Conservation (phyloP, 2,888 invertebrate species). For the Drosophila lutescens region DNA sequence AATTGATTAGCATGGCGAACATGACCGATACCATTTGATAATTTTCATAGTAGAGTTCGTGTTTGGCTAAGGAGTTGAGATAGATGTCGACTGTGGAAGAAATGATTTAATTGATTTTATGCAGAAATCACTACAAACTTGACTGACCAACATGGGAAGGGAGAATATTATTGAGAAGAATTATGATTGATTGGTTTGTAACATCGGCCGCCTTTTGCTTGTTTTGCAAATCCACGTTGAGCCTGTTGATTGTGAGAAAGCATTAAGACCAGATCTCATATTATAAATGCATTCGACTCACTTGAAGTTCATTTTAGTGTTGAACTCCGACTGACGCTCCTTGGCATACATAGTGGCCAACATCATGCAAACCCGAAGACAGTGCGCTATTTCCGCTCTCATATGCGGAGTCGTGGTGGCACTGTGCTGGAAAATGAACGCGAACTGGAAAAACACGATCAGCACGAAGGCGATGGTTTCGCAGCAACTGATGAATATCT, state of each 20-base stretch:
- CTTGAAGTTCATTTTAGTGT: constrained; percentile 93
- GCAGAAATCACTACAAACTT: background rate
- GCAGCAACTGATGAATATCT: constrained; percentile 86
- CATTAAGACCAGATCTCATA: background rate
- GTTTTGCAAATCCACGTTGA: constrained; percentile 87
- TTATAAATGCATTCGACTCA: constrained; percentile 76
- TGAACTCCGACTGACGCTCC: constrained; percentile 94
- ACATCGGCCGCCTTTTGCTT: constrained; percentile 94
- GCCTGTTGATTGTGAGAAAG: background rate
- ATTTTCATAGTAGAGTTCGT: constrained; percentile 93
- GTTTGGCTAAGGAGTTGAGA: constrained; percentile 87
- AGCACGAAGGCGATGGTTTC: constrained; percentile 88
- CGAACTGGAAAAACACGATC: constrained; percentile 87
- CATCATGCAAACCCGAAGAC: constrained; percentile 89
- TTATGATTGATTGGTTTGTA: constrained; percentile 93
- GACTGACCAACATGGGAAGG: constrained; percentile 94
- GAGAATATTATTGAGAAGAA: constrained; percentile 95
- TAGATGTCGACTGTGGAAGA: constrained; percentile 32
- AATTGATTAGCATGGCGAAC: constrained; percentile 96
- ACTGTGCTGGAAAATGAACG: constrained; percentile 86
- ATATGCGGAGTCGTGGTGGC: constrained; percentile 89
- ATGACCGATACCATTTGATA: constrained; percentile 96
- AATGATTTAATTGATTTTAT: too few species aligned
- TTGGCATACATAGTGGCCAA: constrained; percentile 91
- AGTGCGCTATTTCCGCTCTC: constrained; percentile 88